These are phyloP conservation scores for Pseudoips prasinana DNA, from an alignment of 2,888 invertebrate genomes.

Conservation along the genomic window DNA sequence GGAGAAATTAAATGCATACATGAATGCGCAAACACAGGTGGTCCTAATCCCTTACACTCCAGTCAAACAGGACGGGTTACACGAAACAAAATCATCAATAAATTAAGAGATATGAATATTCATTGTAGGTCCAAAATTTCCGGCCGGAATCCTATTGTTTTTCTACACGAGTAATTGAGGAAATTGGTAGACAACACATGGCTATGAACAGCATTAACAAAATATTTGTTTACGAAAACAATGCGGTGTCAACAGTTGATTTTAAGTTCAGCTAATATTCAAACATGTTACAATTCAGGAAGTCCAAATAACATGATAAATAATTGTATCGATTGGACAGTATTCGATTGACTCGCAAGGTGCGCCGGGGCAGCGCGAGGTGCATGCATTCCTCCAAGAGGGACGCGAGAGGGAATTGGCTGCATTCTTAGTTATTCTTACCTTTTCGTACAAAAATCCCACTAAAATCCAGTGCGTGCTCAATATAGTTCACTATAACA, in stretches of 20 bases:
- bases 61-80: no score
- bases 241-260: constrained; percentile 11
- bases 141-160: no score
- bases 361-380: constrained; percentile 68
- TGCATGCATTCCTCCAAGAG: constrained; percentile 76
- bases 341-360: constrained; percentile 64
- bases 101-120: no score
- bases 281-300: constrained; percentile 1
- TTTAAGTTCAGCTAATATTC: neutral
- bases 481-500: constrained; percentile 41
- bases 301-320: constrained; percentile 11
- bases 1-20: no score
- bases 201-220: constrained; percentile 13
- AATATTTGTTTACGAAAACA: constrained; percentile 33
- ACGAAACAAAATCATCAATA: no score
- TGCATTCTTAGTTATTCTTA: constrained; percentile 76
- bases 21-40: no score
- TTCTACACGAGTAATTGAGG: constrained; percentile 1
- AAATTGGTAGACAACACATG: constrained; percentile 28
- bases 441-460: constrained; percentile 51
- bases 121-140: no score
- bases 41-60: no score
- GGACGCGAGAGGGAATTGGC: constrained; percentile 71
- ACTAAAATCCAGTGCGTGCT: constrained; percentile 33
- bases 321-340: constrained; percentile 38